phyloP scores from a whole-genome alignment of 1,140 invertebrate species.

The Meteorus sp. region DNA sequence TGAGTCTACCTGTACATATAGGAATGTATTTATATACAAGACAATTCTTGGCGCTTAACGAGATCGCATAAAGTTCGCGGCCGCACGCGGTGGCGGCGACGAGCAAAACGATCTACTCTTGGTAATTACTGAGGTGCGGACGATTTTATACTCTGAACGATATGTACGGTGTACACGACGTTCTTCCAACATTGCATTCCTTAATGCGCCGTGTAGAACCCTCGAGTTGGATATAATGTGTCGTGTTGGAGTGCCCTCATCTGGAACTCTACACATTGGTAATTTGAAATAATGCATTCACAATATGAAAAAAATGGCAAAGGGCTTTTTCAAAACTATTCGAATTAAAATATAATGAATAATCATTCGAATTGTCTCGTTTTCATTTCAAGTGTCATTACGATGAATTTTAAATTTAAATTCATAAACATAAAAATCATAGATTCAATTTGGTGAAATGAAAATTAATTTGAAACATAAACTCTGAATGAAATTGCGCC shows the following conservation, averaged over 20 bases:
- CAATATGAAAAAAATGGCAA: conserved; percentile 17
- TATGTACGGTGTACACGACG: no score
- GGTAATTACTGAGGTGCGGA: conserved; percentile 37
- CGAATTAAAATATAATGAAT: no score
- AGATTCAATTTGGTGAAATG: no score
- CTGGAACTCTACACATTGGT: conserved; percentile 25
- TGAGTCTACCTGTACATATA: no score
- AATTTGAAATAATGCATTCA: conserved; percentile 45
- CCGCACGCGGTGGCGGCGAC: conserved; percentile 6
- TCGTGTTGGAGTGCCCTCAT: conserved; percentile 11
- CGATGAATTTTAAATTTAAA: no score
- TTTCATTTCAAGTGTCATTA: no score
- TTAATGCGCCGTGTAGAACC: neutral
- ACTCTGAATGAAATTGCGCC: no score
- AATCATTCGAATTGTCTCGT: no score
- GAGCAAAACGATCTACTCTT: conserved; percentile 4
- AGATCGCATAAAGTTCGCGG: conserved; percentile 29
- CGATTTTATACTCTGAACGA: conserved; percentile 20
- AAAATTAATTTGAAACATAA: no score
- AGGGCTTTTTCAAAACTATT: neutral
- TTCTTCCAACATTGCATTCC: no score
- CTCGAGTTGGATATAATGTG: neutral
- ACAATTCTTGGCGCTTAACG: conserved; percentile 27
- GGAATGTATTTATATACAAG: no score
- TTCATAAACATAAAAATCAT: no score